Base-by-base conservation (phyloP, 2,888 invertebrate genomes). In the Hemistola chrysoprasaria region DNA sequence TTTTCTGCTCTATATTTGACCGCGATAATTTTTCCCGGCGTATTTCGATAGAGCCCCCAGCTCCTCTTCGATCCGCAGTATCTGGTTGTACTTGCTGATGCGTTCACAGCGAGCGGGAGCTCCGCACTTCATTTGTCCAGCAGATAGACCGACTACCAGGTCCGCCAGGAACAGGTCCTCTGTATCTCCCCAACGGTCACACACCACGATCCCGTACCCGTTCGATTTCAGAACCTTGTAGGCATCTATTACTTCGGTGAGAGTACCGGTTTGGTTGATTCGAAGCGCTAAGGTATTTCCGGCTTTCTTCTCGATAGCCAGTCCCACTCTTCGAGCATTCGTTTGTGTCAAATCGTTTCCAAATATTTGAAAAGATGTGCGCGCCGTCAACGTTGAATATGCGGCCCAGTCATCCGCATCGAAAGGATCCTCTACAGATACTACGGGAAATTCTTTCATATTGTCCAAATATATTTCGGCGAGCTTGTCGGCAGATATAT, bases 331-430 rank as follows among this genome's bases (percentile, higher is more conserved):
- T 71, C 95, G 95, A 7, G 97, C 93, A 73, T 96, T 98, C 11
- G 93, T 93, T 40, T 99, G 99, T 16, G 98, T 97, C 74, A 99
- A 91, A 84, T 99, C 99, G 76, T 99, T 99, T 48, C 97, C 98
- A 36, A 94, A 93, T 63, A 96, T 91, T 86, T 96, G 98, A 47
- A 93, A 93, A 10, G 82, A 74, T 7, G 94, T 94, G 34, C 91
- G 91, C 25, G 90, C 83, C 7, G 95, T 92, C 53, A 97, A 89
- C 39, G 90, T 90, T 6, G 94, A 91, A 97, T 98, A 99, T 10
- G 98, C 97, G n/a, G 93, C 93, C 99, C 99, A 99, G 74, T 98
- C 97, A 73, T 99, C 99, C 79, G 94, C 97, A 63, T 99, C 98
- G 80, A 98, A 99, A 31, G 96, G 97, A 92, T 99, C 99, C 79